Evolutionary conservation across 2,888 invertebrate species (phyloP).

Genomic region (Pediacus dermestoides): DNA sequence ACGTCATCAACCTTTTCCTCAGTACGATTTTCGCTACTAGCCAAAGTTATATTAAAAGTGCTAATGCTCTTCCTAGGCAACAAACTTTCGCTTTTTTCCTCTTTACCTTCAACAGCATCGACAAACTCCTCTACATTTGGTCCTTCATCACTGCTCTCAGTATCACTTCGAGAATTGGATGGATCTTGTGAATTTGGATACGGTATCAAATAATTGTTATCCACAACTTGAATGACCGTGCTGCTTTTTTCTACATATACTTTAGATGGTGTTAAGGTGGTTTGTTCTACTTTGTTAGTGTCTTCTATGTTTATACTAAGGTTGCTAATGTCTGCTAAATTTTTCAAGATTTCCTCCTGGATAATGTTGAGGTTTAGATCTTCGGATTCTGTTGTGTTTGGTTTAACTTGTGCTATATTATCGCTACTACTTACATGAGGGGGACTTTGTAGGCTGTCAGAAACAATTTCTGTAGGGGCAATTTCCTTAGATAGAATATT

Average conservation of each 20-base stretch:
- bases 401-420: not conserved
- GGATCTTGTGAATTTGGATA: conserved; percentile 17
- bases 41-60: conserved; percentile 28
- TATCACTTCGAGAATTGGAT: conserved; percentile 27
- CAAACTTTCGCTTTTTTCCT: not conserved
- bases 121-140: conserved; percentile 30
- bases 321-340: conserved; percentile 34
- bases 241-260: conserved; percentile 47
- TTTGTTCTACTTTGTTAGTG: conserved; percentile 8
- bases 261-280: conserved; percentile 25
- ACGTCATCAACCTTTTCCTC: conserved; percentile 6
- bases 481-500: not conserved
- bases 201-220: conserved; percentile 28
- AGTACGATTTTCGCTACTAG: conserved; percentile 1
- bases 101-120: conserved; percentile 32
- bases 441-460: conserved; percentile 20
- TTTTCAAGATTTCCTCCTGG: conserved; percentile 36
- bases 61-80: conserved; percentile 21
- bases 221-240: conserved; percentile 45
- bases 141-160: conserved; percentile 33
- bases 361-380: conserved; percentile 28
- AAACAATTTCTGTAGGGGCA: conserved; percentile 14
- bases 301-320: conserved; percentile 27
- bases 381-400: conserved; percentile 13
- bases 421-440: conserved; percentile 27